Evolutionary conservation across 2,113 vertebrate species (phyloP), one percentile per base, ranked within the genome.

Genomic region (Carassius gibelio): DNA sequence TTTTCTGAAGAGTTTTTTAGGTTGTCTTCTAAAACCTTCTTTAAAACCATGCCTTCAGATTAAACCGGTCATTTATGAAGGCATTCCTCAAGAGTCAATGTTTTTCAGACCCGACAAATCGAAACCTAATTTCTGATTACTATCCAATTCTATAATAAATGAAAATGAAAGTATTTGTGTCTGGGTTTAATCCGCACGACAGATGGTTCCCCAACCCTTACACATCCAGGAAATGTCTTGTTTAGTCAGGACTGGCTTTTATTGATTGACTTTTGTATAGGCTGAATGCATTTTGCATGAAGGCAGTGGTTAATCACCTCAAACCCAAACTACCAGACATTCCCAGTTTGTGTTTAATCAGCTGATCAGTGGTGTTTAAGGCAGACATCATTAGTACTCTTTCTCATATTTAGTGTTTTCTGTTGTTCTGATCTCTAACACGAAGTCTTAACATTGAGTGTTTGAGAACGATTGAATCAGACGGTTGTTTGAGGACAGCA

Each of bases 261-360:
- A 79, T 62, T 79, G 76, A 79, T 79, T 14, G n/a, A 6, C 57
- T 42, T 9, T 23, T 2, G n/a, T 23, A 5, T 79, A 23, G 42
- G 57, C 36, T 38, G 21, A 79, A 62, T 62, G 76, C 57, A 79
- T 23, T 62, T 61, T 79, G 21, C 75, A 77, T 77, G 45, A 52
- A 77, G 52, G 26, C 52, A 59, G 0, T 21, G 1, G 76, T 8
- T 57, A 77, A 79, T 62, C 14, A 1, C 15, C 15, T 0, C 14
- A 52, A 4, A 15, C 21, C 21, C 42, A 45, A 45, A 45, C 2
- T 7, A 8, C 42, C 42, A 5, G 2, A 13, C 21, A 74, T 48
- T 14, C 8, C 21, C 38, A 38, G 66, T 69, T 17, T 68, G 7
- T 75, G 11, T 23, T 52, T 75, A 50, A n/a, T 23, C 42, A 48